Evolutionary conservation across 2,888 invertebrate species (phyloP).

Genomic region (Drosophila kuntzei): DNA sequence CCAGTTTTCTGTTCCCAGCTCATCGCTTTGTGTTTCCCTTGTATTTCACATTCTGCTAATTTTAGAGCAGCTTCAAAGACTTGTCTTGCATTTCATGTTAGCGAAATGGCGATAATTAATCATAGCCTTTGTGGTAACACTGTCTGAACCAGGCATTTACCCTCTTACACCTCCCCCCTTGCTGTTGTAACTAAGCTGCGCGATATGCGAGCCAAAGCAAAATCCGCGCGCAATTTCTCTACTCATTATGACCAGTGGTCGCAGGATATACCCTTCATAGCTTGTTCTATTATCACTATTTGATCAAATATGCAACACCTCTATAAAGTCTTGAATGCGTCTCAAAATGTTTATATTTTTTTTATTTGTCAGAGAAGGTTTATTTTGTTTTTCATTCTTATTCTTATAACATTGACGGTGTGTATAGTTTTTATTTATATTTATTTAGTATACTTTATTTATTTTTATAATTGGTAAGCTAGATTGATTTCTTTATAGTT

Average conservation of each 20-base stretch:
- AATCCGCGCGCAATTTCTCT: slow-evolving; percentile 49
- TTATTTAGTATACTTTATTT: too few relatives aligned
- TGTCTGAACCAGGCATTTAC: slow-evolving; percentile 23
- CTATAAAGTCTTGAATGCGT: not conserved
- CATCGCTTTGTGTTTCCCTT: not conserved
- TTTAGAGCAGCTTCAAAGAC: slow-evolving; percentile 53
- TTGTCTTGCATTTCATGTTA: slow-evolving; percentile 60
- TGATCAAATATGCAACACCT: not conserved
- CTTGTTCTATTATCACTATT: not conserved
- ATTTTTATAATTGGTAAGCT: too few relatives aligned
- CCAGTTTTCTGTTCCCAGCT: not conserved
- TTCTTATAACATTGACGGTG: too few relatives aligned
- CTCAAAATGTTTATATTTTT: too few relatives aligned
- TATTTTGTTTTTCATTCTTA: too few relatives aligned
- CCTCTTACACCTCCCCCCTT: not conserved
- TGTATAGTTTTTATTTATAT: too few relatives aligned
- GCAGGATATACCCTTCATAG: slow-evolving; percentile 8
- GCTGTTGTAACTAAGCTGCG: not conserved
- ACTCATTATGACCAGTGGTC: slow-evolving; percentile 54
- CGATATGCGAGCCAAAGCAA: slow-evolving; percentile 12
- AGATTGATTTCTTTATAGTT: too few relatives aligned
- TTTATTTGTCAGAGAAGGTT: too few relatives aligned
- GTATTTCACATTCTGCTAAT: slow-evolving; percentile 44
- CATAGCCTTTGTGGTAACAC: slow-evolving; percentile 63
- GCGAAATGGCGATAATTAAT: slow-evolving; percentile 72